These are phyloP conservation scores for Esox lucius DNA, from an alignment of 2,797 vertebrate species.

Conservation along the genomic window DNA sequence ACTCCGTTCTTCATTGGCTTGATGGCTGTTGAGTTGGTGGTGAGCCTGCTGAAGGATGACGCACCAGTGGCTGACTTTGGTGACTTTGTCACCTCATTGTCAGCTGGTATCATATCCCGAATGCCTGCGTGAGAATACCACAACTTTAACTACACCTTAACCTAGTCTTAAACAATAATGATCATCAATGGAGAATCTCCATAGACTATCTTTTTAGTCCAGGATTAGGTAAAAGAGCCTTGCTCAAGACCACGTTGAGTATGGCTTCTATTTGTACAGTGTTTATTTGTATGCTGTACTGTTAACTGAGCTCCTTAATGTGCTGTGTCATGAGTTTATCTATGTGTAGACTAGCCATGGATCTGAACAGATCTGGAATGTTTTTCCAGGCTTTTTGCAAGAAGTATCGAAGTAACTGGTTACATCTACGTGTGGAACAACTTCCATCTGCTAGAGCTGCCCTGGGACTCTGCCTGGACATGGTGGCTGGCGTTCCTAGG, in stretches of 20 bases:
- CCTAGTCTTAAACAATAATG: not conserved
- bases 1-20: slow-evolving; percentile 85
- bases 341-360: not conserved
- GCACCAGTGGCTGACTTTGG: slow-evolving; percentile 69
- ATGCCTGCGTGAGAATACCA: slow-evolving; percentile 79
- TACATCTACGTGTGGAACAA: slow-evolving; percentile 88
- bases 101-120: slow-evolving; percentile 84
- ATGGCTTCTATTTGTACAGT: not conserved
- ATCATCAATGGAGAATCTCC: not conserved
- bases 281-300: not conserved
- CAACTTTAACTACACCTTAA: not conserved
- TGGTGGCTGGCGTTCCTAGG: slow-evolving; percentile 90
- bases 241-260: not conserved
- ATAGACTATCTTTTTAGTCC: not conserved
- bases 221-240: slow-evolving; percentile 1
- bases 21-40: slow-evolving; percentile 81
- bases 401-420: slow-evolving; percentile 81
- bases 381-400: slow-evolving; percentile 74
- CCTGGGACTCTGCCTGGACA: slow-evolving; percentile 89
- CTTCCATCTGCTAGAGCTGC: slow-evolving; percentile 80
- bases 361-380: slow-evolving; percentile 5
- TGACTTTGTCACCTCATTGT: slow-evolving; percentile 83
- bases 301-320: not conserved
- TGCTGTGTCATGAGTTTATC: not conserved
- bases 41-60: slow-evolving; percentile 77